Evolutionary conservation across 2,113 vertebrate species (phyloP).

Genomic region (Paramisgurnus dabryanus): DNA sequence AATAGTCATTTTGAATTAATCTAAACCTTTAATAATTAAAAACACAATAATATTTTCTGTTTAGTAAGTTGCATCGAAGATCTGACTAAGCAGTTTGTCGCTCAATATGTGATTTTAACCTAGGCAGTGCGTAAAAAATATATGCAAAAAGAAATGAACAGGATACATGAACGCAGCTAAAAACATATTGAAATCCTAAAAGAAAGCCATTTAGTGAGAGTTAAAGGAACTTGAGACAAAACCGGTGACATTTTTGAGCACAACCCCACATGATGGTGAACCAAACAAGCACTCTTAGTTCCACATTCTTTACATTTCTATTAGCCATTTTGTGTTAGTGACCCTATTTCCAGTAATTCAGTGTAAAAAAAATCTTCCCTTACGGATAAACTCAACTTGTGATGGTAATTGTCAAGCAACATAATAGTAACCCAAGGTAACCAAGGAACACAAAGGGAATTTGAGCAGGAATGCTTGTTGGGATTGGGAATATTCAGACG

Average conservation of each 20-base stretch:
- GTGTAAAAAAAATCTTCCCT: background rate
- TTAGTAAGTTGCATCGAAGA: no score
- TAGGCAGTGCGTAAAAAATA: background rate
- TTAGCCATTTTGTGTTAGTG: background rate
- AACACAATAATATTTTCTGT: no score
- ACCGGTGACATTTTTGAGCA: slow-evolving; percentile 11
- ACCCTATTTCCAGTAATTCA: slow-evolving; percentile 4
- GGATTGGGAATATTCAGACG: background rate
- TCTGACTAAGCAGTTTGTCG: no score
- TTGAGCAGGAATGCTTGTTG: background rate
- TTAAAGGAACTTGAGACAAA: background rate
- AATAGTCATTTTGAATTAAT: no score
- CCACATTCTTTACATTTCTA: background rate
- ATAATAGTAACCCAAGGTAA: slow-evolving; percentile 18
- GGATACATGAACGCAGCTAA: background rate
- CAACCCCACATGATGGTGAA: background rate
- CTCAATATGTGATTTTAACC: no score
- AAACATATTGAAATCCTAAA: background rate
- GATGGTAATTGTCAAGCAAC: background rate
- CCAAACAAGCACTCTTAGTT: background rate
- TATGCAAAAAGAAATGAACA: background rate
- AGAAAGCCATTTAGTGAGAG: background rate
- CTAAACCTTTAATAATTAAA: no score
- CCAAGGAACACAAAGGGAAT: background rate
- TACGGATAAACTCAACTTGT: background rate